Evolutionary conservation across 2,113 vertebrate genomes (phyloP).

Genomic region (Bucco capensis): DNA sequence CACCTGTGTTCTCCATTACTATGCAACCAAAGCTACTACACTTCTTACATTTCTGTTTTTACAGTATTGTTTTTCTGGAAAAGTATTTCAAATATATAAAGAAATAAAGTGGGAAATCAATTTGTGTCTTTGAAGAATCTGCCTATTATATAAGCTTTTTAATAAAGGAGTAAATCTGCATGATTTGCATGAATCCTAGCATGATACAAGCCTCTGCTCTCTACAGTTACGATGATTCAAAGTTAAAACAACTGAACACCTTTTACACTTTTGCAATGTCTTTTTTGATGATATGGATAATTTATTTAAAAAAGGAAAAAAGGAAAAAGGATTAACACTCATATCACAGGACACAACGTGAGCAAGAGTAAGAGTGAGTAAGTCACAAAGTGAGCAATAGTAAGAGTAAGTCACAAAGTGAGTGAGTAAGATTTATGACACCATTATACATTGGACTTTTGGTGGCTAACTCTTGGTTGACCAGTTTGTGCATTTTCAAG

Average conservation of each 20-base stretch:
- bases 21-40: background rate
- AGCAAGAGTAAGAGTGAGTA: too few species aligned
- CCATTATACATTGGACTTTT: background rate
- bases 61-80: background rate
- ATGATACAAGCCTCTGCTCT: background rate
- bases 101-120: background rate
- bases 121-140: background rate
- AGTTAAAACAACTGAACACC: background rate
- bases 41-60: background rate
- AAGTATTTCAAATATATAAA: background rate
- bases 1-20: background rate
- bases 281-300: background rate
- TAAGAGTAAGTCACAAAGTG: too few species aligned
- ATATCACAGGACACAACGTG: background rate
- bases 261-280: background rate
- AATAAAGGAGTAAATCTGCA: background rate
- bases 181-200: background rate
- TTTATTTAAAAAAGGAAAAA: rapidly evolving
- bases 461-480: background rate
- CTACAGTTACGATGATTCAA: background rate
- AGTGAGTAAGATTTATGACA: background rate
- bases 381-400: too few species aligned
- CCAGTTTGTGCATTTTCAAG: background rate
- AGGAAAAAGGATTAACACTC: background rate
- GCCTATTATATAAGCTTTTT: background rate